Conservation (phyloP, 2,797 vertebrate species). For the Adrianichthys oophorus region DNA sequence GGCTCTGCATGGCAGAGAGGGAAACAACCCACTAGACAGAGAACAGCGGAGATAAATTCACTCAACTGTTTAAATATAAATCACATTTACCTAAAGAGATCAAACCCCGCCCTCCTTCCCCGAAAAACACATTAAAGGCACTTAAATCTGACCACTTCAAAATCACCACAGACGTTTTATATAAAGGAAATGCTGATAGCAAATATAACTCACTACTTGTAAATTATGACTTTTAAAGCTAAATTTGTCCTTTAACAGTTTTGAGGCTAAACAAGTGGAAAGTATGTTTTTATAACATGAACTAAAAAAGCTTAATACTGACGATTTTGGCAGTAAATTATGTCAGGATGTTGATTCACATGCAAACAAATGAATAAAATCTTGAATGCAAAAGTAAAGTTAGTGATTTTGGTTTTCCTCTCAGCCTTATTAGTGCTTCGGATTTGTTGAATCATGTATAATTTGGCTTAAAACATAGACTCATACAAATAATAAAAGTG, state of each 20-base stretch:
- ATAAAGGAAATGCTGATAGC: background rate
- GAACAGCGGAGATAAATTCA: background rate
- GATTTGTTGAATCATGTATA: background rate
- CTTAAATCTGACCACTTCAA: constrained; percentile 28
- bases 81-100: constrained; percentile 7
- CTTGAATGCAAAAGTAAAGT: no score
- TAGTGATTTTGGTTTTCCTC: no score
- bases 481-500: constrained; percentile 12
- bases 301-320: constrained; percentile 23
- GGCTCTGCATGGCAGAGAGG: constrained; percentile 70
- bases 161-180: background rate
- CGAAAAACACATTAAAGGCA: constrained; percentile 40
- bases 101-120: background rate
- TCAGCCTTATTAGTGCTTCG: no score
- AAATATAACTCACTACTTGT: background rate
- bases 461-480: constrained; percentile 49
- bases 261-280: background rate
- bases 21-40: constrained; percentile 7
- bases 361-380: no score
- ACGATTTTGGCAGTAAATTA: constrained; percentile 22
- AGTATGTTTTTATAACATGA: background rate
- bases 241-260: background rate
- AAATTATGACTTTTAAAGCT: background rate
- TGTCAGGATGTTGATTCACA: background rate
- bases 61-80: constrained; percentile 15